Conservation (phyloP, 2,888 invertebrate species). For the Alentia gelatinosa region DNA sequence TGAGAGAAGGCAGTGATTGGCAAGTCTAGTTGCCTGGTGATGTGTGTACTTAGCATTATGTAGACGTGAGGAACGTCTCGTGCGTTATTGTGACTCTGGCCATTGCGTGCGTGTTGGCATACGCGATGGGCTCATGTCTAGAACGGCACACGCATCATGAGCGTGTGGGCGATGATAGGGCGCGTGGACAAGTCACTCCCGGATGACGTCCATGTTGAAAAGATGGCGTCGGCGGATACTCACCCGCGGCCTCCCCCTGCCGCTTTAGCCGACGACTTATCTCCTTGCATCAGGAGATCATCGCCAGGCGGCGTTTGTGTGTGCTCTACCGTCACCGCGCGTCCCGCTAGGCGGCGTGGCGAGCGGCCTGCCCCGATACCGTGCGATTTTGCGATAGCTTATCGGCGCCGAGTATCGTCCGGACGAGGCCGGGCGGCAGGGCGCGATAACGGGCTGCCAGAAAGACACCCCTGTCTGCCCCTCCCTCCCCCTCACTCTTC, state of each 20-base stretch:
- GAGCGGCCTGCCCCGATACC: neutral
- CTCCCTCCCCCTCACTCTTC: neutral
- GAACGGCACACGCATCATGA: neutral
- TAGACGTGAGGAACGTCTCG: too few relatives aligned
- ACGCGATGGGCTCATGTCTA: too few relatives aligned
- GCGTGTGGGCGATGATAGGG: conserved; percentile 5
- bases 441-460: neutral
- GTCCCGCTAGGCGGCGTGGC: neutral
- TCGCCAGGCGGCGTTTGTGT: neutral
- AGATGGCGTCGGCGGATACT: neutral
- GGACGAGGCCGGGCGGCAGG: neutral
- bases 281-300: neutral
- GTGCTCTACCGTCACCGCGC: neutral
- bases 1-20: too few relatives aligned
- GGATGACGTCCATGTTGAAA: neutral
- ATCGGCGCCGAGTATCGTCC: neutral
- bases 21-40: too few relatives aligned
- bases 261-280: too few relatives aligned
- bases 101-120: too few relatives aligned
- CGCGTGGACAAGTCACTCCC: neutral
- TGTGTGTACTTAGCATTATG: too few relatives aligned
- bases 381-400: neutral
- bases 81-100: too few relatives aligned
- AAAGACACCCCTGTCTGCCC: neutral
- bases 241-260: too few relatives aligned